Percentiles rank a stretch among this genome's conserved stretches.
Conservation (phyloP, 92 coral and sea anemone genomes). For the Heteractis magnifica region DNA sequence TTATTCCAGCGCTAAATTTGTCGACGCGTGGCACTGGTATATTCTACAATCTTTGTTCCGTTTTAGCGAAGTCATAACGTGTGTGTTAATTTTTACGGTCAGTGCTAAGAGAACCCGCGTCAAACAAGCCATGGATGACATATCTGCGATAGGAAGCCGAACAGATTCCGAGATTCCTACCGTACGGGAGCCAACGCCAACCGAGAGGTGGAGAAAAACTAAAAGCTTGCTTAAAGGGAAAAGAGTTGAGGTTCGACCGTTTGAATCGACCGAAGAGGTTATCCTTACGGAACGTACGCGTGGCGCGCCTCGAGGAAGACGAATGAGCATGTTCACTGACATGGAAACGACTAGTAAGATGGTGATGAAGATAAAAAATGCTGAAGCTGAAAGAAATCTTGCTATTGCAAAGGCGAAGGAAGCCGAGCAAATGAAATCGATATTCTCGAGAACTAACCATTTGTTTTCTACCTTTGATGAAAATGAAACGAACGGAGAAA, state of each 20-base stretch:
- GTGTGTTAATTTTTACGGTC: conserved; percentile 85
- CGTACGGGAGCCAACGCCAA: background rate
- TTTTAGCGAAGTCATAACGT: conserved; percentile 67
- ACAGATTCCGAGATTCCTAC: background rate
- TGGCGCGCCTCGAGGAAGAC: conserved; percentile 18
- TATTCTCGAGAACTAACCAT: background rate
- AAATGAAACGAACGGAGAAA: background rate
- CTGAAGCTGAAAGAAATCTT: background rate
- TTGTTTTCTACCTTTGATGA: background rate
- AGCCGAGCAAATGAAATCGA: background rate
- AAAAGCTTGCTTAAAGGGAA: background rate
- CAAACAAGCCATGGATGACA: conserved; percentile 66
- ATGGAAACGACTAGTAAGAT: conserved; percentile 27
- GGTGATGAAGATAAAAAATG: conserved; percentile 8
- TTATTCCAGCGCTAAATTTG: conserved; percentile 73
- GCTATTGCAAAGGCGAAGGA: conserved; percentile 3
- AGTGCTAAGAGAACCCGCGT: conserved; percentile 90
- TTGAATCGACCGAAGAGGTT: background rate
- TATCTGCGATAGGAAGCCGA: conserved; percentile 35
- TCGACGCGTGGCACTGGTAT: conserved; percentile 95
- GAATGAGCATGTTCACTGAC: conserved; percentile 56
- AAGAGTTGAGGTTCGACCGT: background rate
- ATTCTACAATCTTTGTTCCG: conserved; percentile 76
- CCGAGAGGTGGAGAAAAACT: background rate
- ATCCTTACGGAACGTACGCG: background rate